phyloP scores from a whole-genome alignment of 2,888 invertebrate species.

The Allophyes oxyacanthae region DNA sequence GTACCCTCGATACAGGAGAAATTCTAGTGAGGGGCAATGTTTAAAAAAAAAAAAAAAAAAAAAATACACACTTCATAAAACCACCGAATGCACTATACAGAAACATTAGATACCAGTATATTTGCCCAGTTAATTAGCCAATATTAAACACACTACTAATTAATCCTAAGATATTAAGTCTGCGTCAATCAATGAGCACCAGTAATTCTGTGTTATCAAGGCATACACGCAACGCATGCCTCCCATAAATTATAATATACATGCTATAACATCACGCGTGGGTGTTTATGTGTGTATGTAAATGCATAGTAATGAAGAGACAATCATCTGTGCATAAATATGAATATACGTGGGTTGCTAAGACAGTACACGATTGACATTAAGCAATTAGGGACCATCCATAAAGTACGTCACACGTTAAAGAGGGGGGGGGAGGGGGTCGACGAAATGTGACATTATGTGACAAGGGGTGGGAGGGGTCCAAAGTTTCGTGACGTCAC shows the following conservation, averaged over 20 bases:
- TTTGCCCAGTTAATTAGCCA: constrained; percentile 50
- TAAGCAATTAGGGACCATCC: too few relatives aligned
- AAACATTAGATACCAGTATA: constrained; percentile 18
- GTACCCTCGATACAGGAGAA: too few relatives aligned
- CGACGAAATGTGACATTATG: too few relatives aligned
- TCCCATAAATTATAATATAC: constrained; percentile 37
- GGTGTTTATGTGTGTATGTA: constrained; percentile 15
- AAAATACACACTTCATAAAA: too few relatives aligned
- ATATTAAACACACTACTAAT: constrained; percentile 54
- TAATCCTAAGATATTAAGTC: constrained; percentile 58
- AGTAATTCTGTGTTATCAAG: constrained; percentile 59
- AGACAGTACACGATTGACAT: constrained; percentile 32
- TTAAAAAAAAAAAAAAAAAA: too few relatives aligned
- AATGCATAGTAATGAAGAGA: constrained; percentile 46
- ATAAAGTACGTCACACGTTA: too few relatives aligned
- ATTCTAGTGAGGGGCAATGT: too few relatives aligned
- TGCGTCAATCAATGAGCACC: constrained; percentile 56
- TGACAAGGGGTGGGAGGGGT: too few relatives aligned
- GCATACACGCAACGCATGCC: constrained; percentile 37
- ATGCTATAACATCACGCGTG: constrained; percentile 17
- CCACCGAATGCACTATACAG: background rate
- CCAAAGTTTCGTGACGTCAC: too few relatives aligned
- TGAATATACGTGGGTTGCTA: constrained; percentile 23
- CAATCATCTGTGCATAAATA: constrained; percentile 53
- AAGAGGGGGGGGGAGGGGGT: too few relatives aligned